Evolutionary conservation across 2,113 vertebrate species (phyloP).

Genomic region (Grus americana): DNA sequence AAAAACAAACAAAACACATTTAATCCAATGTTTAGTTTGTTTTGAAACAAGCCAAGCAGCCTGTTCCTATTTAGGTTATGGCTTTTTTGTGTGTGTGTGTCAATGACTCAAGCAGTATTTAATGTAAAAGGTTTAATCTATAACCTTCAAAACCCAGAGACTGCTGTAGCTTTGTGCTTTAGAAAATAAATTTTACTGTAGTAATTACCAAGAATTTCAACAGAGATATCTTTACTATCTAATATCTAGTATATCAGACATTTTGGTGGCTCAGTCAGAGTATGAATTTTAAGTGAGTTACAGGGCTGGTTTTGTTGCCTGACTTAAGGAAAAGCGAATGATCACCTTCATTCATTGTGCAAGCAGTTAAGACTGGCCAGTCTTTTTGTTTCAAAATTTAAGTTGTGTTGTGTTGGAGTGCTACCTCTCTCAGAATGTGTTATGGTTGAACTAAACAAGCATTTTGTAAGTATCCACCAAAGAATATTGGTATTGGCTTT

Average conservation of each 20-base stretch:
- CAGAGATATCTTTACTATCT: neutral
- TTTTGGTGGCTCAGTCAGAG: neutral
- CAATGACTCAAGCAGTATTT: neutral
- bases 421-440: neutral
- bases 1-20: neutral
- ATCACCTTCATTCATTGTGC: neutral
- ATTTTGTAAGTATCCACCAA: neutral
- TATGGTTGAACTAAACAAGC: neutral
- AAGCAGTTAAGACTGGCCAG: neutral
- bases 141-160: neutral
- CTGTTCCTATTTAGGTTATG: neutral
- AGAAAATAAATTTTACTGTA: neutral
- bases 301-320: neutral
- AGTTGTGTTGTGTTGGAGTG: neutral
- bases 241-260: neutral
- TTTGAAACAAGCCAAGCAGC: neutral
- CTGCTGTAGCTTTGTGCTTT: neutral
- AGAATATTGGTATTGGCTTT: neutral
- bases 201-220: neutral
- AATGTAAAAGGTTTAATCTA: neutral
- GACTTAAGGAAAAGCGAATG: neutral
- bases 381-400: neutral
- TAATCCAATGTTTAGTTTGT: neutral
- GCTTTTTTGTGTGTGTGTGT: too few relatives aligned
- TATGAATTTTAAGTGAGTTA: neutral